Conservation (phyloP, 2,888 invertebrate species). For the Andrena flavipes region DNA sequence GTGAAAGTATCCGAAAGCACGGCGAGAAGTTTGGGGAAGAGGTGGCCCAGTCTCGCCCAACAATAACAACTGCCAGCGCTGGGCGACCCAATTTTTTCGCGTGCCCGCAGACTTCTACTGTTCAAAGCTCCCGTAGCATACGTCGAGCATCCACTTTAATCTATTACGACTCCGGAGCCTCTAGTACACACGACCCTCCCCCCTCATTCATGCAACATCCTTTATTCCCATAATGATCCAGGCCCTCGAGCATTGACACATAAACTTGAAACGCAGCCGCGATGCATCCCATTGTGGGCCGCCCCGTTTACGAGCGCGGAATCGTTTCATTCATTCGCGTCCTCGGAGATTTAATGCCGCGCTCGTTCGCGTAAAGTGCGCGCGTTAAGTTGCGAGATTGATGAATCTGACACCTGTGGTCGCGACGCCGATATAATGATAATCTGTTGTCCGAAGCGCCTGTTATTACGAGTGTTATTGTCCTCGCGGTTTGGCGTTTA, state of each 20-base stretch:
- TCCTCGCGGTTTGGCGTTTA: too few relatives aligned
- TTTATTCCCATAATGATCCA: constrained; percentile 23
- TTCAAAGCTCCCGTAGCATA: constrained; percentile 21
- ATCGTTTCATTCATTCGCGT: constrained; percentile 15
- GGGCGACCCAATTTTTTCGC: constrained; percentile 36
- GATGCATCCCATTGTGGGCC: not conserved
- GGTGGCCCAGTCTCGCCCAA: constrained; percentile 23
- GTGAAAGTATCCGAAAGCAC: constrained; percentile 17
- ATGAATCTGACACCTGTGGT: too few relatives aligned
- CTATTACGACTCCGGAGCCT: constrained; percentile 31
- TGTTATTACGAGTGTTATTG: too few relatives aligned
- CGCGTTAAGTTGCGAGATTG: too few relatives aligned
- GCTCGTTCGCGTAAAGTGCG: too few relatives aligned
- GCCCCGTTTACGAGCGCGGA: constrained; percentile 20
- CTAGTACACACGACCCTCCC: constrained; percentile 11
- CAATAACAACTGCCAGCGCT: constrained; percentile 16
- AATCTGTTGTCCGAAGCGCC: too few relatives aligned
- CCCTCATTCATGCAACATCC: constrained; percentile 32
- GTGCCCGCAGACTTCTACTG: constrained; percentile 35
- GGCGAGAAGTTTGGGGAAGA: constrained; percentile 22
- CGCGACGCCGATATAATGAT: too few relatives aligned
- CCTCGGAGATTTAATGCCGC: not conserved
- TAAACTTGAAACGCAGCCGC: constrained; percentile 3
- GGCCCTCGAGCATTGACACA: constrained; percentile 19
- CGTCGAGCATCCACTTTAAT: constrained; percentile 42